Conservation (phyloP, 2,113 vertebrate genomes). For the Mungos mungo region DNA sequence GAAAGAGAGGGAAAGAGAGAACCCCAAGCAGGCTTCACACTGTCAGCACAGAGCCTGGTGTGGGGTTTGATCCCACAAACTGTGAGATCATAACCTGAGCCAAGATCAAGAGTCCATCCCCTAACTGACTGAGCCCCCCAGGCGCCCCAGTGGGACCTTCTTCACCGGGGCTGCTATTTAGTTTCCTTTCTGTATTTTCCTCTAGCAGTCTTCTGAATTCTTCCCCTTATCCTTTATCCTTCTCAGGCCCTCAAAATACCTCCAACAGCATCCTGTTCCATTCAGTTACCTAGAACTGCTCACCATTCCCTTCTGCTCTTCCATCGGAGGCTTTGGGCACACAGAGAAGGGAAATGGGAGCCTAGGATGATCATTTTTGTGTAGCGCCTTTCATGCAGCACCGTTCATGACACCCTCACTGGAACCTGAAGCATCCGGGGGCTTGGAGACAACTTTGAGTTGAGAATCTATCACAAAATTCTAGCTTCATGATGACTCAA, state of each 20-base stretch:
- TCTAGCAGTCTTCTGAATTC: not conserved
- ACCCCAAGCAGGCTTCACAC: no score
- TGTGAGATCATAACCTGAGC: no score
- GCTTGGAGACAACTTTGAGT: not conserved
- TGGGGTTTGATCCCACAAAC: no score
- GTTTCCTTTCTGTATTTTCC: not conserved
- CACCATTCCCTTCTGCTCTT: not conserved
- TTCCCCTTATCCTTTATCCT: not conserved
- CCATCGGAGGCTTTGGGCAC: not conserved
- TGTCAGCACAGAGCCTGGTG: no score
- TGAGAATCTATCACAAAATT: not conserved
- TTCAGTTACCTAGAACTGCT: not conserved
- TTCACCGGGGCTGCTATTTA: not conserved
- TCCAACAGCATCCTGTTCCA: not conserved
- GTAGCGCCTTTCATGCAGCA: not conserved
- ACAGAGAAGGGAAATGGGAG: not conserved
- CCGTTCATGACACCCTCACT: not conserved
- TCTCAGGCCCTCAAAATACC: not conserved
- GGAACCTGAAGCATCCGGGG: not conserved
- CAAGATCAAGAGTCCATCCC: no score
- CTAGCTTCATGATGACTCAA: not conserved
- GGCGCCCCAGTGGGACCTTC: not conserved
- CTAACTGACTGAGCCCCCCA: no score
- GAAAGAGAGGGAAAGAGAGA: no score
- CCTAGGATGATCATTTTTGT: not conserved